phyloP scores from a whole-genome alignment of 1,140 invertebrate species.

The Drosophila asahinai region DNA sequence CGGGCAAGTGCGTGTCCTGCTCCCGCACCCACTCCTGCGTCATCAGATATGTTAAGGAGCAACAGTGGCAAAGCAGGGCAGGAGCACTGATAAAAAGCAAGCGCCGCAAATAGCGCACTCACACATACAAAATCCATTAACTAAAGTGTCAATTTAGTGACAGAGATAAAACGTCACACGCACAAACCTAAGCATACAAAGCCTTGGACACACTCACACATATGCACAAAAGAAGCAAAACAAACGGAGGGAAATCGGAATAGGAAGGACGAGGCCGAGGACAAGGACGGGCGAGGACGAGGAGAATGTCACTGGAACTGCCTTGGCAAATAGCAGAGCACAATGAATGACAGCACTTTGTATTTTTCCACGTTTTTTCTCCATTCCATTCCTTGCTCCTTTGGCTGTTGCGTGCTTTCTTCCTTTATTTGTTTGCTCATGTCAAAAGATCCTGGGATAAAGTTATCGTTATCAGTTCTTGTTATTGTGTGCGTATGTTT shows the following conservation, averaged over 20 bases:
- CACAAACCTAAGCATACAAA: conserved; percentile 39
- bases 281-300: neutral
- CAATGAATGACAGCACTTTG: conserved; percentile 80
- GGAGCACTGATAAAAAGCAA: conserved; percentile 61
- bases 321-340: conserved; percentile 63
- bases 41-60: conserved; percentile 41
- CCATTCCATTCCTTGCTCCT: conserved; percentile 16
- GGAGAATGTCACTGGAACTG: conserved; percentile 33
- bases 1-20: conserved; percentile 68
- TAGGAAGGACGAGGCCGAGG: neutral
- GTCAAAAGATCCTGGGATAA: conserved; percentile 74
- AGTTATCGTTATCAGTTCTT: conserved; percentile 66
- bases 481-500: conserved; percentile 45
- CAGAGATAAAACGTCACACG: conserved; percentile 84
- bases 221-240: conserved; percentile 28
- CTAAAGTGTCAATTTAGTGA: conserved; percentile 85
- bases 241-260: conserved; percentile 3
- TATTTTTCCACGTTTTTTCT: conserved; percentile 60
- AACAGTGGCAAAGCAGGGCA: conserved; percentile 55
- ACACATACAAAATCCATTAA: conserved; percentile 84
- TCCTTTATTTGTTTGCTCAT: conserved; percentile 66
- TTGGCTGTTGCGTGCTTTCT: conserved; percentile 53
- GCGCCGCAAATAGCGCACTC: conserved; percentile 66
- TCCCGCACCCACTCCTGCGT: neutral
- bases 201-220: conserved; percentile 44